A percentile compares a stretch with the other conserved stretches of the same genome.
Evolutionary conservation across 2,888 invertebrate species (phyloP).

Genomic region (Drosophila cognata): DNA sequence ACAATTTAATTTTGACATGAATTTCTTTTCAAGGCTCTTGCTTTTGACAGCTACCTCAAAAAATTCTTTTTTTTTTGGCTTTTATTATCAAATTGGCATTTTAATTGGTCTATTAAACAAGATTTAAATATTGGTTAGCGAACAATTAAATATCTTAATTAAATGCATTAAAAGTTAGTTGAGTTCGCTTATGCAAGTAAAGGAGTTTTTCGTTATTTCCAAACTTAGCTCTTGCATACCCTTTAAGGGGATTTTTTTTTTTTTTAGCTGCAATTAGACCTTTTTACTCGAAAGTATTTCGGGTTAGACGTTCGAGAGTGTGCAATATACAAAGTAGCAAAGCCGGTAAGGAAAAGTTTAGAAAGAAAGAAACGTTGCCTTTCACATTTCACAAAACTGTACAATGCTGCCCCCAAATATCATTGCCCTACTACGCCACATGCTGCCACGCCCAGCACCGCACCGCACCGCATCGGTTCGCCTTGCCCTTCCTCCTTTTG

Average conservation of each 20-base stretch:
- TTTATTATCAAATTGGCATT: conserved; percentile 23
- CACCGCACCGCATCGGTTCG: background rate
- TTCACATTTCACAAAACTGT: conserved; percentile 54
- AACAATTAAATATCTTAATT: conserved; percentile 5
- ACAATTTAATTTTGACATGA: conserved; percentile 6
- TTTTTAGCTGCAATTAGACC: background rate
- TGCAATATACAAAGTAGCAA: background rate
- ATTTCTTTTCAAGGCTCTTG: conserved; percentile 36
- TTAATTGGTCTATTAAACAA: conserved; percentile 27
- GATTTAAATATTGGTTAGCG: background rate
- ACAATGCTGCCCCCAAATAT: conserved; percentile 25
- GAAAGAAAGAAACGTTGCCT: conserved; percentile 49
- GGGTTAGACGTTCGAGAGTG: conserved; percentile 1
- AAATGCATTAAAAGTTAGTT: background rate
- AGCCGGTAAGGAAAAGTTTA: conserved; percentile 34
- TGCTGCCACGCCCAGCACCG: background rate
- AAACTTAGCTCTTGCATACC: background rate
- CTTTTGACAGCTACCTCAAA: conserved; percentile 16
- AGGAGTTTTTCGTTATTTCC: background rate
- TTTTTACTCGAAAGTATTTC: conserved; percentile 12
- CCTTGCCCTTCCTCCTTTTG: conserved; percentile 4
- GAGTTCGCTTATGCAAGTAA: background rate
- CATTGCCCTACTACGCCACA: conserved; percentile 33
- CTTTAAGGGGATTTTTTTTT: background rate
- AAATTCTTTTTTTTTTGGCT: background rate